Base-by-base conservation (phyloP, 2,888 invertebrate species). In the Megaustenia siamemsis region DNA sequence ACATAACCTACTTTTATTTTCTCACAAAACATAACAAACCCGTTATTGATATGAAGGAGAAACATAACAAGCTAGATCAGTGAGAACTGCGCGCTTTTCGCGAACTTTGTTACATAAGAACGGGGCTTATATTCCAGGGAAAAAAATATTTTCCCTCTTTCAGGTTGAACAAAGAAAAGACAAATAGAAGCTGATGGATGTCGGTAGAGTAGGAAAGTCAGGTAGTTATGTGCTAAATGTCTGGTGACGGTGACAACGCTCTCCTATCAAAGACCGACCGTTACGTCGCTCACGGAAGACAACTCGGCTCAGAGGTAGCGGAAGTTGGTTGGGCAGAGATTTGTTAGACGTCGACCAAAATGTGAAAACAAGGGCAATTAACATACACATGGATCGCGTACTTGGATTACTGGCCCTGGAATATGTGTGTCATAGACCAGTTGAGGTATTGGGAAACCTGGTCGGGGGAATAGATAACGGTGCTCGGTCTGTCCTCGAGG, bases 331-430 rank as follows among this genome's bases (percentile, higher is more conserved):
- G n/a, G 8, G 53, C 53, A 75, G 75, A 75, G 75, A 75, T 75
- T 53, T 75, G 49, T 75, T 28, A 6, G 5, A 75, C 40, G 45
- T 75, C 75, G 28, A 49, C 49, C 49, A 53, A 32, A 75, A 18
- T 71, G 71, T 75, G 75, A 75, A 75, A 75, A 75, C 75, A 75
- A 75, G 53, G 75, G 53, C 18, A 75, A 75, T 75, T 75, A 75
- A 49, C 49, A 28, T 75, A 75, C 75, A 75, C 75, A 75, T 10
- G 75, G 32, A 45, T 75, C 21, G n/a, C 53, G 32, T n/a, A 21
- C 10, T 6, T 21, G 53, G 53, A 75, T 75, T 75, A 49, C 49
- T 15, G 49, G 15, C 49, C 53, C 53, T 75, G 75, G 32, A 32
- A 49, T 49, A 75, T 75, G 10, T 75, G 53, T 45, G 75, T 75